Evolutionary conservation across 2,888 invertebrate genomes (phyloP), one percentile per base, ranked within the genome.

Genomic region (Drosophila fungiperda): DNA sequence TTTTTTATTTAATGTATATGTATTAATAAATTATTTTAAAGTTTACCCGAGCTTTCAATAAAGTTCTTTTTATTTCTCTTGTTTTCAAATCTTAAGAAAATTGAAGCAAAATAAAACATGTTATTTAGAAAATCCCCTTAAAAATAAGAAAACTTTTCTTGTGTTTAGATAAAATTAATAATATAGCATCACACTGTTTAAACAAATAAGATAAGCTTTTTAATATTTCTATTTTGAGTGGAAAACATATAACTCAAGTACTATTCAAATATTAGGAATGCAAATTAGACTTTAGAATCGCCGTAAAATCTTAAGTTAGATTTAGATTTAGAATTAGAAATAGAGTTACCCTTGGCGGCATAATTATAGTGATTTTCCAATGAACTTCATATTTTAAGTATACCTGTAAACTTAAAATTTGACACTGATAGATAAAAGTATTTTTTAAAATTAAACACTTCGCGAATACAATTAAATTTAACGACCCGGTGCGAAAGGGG

Each of bases 381-480:
- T 6, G 29, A 29, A 29, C 0, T 29, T 6, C 1, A 20, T 42
- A 42, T 20, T 42, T 20, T 17, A 3, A 17, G 17, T 9, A 17
- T 7, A 8, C 8, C 38, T 38, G 38, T n/a, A n/a, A 9, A 9
- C 40, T n/a, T 40, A 2, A n/a, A 40, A n/a, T 9, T 40, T 5
- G 5, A 0, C 8, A 8, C 20, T 1, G 15, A 15, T 4, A 4
- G 15, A 45, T 15, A 23, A 7, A 3, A 29, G 6, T 11, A 29
- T 49, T 48, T 23, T 9, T 2, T 26, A 1, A 26, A 26, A 8
- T 26, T 9, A 29, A 42, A 12, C 35, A n/a, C 33, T n/a, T 20
- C 15, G 12, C 8, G 12, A 52, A 48, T 36, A 61, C 60, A 75
- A 73, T 74, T 59, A 85, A 68, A 87, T 74, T 73, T 65, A 72